These are phyloP conservation scores for Drosophila tanythrix DNA, from an alignment of 2,888 invertebrate species.

Conservation along the genomic window DNA sequence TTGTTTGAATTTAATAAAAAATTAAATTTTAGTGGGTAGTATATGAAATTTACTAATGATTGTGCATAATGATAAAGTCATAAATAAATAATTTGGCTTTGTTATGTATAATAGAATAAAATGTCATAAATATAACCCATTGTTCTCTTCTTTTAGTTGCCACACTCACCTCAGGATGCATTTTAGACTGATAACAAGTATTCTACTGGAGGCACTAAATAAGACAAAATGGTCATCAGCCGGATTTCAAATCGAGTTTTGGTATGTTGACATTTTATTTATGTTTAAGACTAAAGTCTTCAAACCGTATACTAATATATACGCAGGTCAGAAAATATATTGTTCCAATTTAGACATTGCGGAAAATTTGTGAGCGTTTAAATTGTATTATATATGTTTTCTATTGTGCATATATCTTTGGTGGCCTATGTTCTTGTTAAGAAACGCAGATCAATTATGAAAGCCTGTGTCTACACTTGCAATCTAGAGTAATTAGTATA, in stretches of 20 bases:
- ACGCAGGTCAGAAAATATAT: neutral
- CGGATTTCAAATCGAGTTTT: conserved; percentile 21
- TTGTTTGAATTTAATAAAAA: neutral
- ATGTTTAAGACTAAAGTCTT: neutral
- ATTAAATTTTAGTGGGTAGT: neutral
- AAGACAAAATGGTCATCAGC: conserved; percentile 26
- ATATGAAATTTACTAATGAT: neutral
- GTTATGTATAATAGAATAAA: no score
- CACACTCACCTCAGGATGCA: conserved; percentile 56
- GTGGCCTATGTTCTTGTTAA: neutral
- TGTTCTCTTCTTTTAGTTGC: conserved; percentile 34
- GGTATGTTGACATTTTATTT: conserved; percentile 20
- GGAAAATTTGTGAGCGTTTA: neutral
- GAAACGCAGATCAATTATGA: neutral
- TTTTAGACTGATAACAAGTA: conserved; percentile 41
- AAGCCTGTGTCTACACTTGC: neutral
- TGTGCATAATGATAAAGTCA: neutral
- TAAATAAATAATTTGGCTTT: neutral
- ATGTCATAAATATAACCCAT: neutral
- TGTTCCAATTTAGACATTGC: neutral
- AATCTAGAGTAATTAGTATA: neutral
- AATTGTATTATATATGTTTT: neutral
- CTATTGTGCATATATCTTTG: neutral
- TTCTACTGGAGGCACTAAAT: conserved; percentile 47
- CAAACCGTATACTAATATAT: neutral